A percentile compares a stretch with the other conserved stretches of the same genome.
These are phyloP conservation scores for Athene cunicularia DNA, from an alignment of 2,113 vertebrate species.

Conservation along the genomic window DNA sequence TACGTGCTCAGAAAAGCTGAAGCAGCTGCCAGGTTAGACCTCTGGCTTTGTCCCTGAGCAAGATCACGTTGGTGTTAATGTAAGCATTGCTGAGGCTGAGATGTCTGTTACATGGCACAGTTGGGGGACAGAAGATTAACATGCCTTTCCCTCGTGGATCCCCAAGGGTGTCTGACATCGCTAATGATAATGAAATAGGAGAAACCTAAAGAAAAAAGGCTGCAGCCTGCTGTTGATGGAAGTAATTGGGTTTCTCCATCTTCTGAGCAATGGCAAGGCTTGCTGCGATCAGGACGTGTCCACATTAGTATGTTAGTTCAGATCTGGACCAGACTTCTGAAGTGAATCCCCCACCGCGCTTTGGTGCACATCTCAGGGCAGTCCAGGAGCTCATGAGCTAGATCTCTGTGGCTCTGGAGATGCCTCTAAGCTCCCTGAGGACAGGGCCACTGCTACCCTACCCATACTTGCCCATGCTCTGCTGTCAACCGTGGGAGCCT, in stretches of 20 bases:
- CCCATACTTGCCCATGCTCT: neutral
- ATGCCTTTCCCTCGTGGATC: neutral
- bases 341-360: neutral
- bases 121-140: neutral
- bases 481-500: fast-evolving
- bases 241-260: neutral
- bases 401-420: neutral
- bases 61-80: neutral
- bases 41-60: neutral
- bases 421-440: neutral
- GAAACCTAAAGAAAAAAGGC: neutral
- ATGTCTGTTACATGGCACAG: neutral
- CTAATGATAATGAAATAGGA: neutral
- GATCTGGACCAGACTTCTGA: neutral
- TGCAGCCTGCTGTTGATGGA: neutral
- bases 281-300: neutral
- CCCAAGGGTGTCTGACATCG: neutral
- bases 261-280: neutral
- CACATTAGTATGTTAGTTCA: neutral
- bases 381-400: neutral
- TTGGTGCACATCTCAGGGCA: neutral
- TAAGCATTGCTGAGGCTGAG: neutral
- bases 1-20: neutral
- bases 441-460: neutral
- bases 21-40: conserved; percentile 38